Evolutionary conservation across 2,113 vertebrate genomes (phyloP).

Genomic region (Pholis gunnellus): DNA sequence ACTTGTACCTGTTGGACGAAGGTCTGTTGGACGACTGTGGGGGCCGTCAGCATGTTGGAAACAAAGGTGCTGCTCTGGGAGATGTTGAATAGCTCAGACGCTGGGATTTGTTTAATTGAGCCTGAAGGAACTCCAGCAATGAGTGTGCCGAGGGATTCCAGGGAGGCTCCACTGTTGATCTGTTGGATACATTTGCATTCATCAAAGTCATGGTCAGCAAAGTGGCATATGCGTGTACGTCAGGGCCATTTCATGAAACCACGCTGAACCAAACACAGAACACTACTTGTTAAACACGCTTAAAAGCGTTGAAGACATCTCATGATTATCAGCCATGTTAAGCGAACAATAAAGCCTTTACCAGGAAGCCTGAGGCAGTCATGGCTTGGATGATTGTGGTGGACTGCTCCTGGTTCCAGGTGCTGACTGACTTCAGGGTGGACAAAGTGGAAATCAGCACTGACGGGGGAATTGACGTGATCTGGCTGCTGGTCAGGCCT

Average conservation of each 20-base stretch:
- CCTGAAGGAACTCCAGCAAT: conserved; percentile 64
- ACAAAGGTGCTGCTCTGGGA: conserved; percentile 59
- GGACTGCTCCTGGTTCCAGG: conserved; percentile 71
- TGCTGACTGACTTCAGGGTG: conserved; percentile 50
- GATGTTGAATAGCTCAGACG: conserved; percentile 48
- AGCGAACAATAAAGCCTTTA: background rate
- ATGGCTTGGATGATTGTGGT: conserved; percentile 57
- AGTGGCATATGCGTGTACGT: background rate
- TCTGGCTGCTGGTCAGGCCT: conserved; percentile 64
- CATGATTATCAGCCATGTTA: background rate
- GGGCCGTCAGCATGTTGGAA: conserved; percentile 59
- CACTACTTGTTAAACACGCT: background rate
- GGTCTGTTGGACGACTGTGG: conserved; percentile 59
- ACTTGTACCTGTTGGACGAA: conserved; percentile 65
- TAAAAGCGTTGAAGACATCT: background rate
- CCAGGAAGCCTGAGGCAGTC: conserved; percentile 46
- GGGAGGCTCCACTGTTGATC: conserved; percentile 51
- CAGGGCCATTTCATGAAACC: background rate
- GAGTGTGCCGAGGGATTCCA: conserved; percentile 66
- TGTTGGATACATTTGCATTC: conserved; percentile 35
- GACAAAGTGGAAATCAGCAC: conserved; percentile 58
- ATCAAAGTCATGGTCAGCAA: background rate
- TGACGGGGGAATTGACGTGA: conserved; percentile 35
- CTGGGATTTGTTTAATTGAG: conserved; percentile 23
- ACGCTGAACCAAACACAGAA: background rate